These are phyloP conservation scores for Acipenser oxyrinchus DNA, from an alignment of 2,797 vertebrate species.

Conservation along the genomic window DNA sequence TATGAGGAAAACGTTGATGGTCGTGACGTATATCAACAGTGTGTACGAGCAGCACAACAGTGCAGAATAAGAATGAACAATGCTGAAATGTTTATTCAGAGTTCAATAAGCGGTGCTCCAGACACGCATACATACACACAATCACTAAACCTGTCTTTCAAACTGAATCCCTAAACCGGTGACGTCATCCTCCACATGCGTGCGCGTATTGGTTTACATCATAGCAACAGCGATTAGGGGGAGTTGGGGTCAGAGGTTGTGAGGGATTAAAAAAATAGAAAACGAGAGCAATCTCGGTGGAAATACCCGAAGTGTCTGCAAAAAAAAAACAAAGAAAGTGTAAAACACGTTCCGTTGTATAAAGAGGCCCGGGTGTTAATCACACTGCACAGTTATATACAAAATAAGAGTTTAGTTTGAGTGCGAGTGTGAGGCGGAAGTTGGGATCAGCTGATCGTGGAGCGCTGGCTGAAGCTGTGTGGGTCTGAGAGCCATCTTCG, in stretches of 20 bases:
- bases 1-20: no score
- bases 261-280: background rate
- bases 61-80: no score
- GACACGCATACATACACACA: no score
- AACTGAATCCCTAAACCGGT: background rate
- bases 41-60: no score
- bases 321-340: no score
- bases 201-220: constrained; percentile 6
- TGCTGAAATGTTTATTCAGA: no score
- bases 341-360: no score
- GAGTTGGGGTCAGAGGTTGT: background rate
- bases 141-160: background rate
- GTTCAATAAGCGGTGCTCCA: no score
- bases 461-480: constrained; percentile 53
- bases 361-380: no score
- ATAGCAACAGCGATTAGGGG: constrained; percentile 11
- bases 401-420: constrained; percentile 15
- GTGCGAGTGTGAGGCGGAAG: constrained; percentile 56
- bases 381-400: constrained; percentile 17
- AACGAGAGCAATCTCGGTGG: background rate
- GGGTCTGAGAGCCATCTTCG: constrained; percentile 66
- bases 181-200: background rate
- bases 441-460: constrained; percentile 78
- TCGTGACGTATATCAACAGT: no score
- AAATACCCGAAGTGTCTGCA: no score